phyloP scores from a whole-genome alignment of 2,113 vertebrate genomes.

The Salvelinus fontinalis region DNA sequence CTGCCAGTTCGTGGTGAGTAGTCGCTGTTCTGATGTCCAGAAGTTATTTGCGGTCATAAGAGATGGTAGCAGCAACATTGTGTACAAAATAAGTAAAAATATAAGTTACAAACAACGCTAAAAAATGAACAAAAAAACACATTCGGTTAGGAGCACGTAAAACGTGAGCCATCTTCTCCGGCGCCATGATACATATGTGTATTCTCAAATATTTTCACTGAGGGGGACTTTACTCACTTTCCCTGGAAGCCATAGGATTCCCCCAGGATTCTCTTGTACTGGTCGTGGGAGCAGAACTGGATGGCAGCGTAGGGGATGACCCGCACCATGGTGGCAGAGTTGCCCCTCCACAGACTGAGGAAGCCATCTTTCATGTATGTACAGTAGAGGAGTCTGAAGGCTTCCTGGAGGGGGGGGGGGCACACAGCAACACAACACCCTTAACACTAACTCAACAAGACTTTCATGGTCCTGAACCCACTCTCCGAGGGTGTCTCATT shows the following conservation, averaged over 20 bases:
- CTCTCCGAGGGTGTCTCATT: background rate
- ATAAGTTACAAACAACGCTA: too few species aligned
- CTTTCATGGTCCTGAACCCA: background rate
- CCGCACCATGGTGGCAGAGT: slow-evolving; percentile 95
- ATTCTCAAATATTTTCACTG: background rate
- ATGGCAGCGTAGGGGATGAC: slow-evolving; percentile 96
- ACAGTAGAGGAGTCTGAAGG: slow-evolving; percentile 86
- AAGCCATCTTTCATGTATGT: slow-evolving; percentile 90
- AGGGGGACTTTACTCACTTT: slow-evolving; percentile 80
- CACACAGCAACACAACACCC: background rate
- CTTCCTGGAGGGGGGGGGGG: slow-evolving; percentile 77
- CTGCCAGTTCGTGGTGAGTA: too few species aligned
- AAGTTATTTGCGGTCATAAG: too few species aligned
- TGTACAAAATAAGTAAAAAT: too few species aligned
- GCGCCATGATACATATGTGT: background rate
- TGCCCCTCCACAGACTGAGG: slow-evolving; percentile 93
- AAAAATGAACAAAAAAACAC: too few species aligned
- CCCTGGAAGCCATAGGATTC: slow-evolving; percentile 87
- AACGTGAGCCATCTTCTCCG: too few species aligned
- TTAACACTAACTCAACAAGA: background rate
- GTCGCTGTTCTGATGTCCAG: too few species aligned
- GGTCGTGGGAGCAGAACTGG: slow-evolving; percentile 94
- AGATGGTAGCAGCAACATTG: too few species aligned
- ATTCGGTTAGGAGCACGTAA: too few species aligned
- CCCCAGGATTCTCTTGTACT: slow-evolving; percentile 90